These are phyloP conservation scores for Crocidura indochinensis DNA, from an alignment of 2,797 vertebrate genomes.

Conservation along the genomic window DNA sequence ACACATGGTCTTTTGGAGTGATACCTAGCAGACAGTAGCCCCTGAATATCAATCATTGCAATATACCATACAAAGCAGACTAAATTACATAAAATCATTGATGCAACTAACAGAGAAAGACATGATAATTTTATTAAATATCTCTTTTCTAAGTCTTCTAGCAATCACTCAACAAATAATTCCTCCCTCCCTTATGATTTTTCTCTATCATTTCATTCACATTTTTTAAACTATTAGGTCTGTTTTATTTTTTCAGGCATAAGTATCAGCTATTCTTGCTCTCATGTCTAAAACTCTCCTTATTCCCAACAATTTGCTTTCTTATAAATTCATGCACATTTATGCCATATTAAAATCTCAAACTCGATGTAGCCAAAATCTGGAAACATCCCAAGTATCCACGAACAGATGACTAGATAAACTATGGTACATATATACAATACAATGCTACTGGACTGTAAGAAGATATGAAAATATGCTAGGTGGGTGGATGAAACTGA, in stretches of 20 bases:
- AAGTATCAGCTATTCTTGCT: not conserved
- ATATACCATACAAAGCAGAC: too few species aligned
- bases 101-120: not conserved
- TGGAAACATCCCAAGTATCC: too few species aligned
- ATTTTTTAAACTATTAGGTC: not conserved
- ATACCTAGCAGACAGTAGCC: too few species aligned
- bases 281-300: not conserved
- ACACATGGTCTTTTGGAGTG: too few species aligned
- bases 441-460: too few species aligned
- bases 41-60: too few species aligned
- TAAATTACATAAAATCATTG: not conserved
- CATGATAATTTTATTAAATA: not conserved
- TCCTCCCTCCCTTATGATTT: not conserved
- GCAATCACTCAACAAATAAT: not conserved
- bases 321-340: not conserved
- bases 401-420: not conserved
- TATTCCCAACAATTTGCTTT: not conserved
- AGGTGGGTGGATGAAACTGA: too few species aligned
- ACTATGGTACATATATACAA: too few species aligned
- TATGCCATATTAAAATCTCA: not conserved
- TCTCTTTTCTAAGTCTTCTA: slow-evolving; percentile 11
- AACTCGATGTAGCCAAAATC: not conserved
- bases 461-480: too few species aligned
- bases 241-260: too few species aligned
- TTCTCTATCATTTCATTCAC: not conserved